A percentile compares a stretch with the other conserved stretches of the same genome.
Conservation (phyloP, 2,113 vertebrate species). For the Cervus canadensis region DNA sequence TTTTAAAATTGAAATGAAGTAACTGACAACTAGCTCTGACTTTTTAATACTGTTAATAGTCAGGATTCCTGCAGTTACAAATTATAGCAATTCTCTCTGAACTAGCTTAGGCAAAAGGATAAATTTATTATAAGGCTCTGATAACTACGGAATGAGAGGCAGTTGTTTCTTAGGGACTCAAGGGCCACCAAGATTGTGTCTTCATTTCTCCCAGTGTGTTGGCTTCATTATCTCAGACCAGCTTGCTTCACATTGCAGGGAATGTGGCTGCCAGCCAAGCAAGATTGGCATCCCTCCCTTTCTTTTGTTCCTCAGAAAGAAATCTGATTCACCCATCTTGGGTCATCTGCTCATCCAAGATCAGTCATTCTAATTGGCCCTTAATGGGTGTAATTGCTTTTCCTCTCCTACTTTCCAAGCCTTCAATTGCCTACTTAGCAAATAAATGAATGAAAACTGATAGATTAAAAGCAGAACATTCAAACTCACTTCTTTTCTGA, state of each 20-base stretch:
- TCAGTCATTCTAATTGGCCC: neutral
- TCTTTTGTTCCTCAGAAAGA: neutral
- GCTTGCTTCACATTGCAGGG: neutral
- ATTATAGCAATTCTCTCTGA: slow-evolving; percentile 6
- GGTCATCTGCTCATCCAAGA: neutral
- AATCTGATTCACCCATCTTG: neutral
- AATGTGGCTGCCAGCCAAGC: neutral
- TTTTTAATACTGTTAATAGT: neutral
- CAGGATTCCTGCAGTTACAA: neutral
- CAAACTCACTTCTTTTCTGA: neutral
- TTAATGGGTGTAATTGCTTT: neutral
- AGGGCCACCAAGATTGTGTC: neutral
- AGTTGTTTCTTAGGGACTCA: neutral
- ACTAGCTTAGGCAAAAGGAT: neutral
- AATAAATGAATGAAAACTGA: neutral
- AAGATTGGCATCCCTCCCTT: neutral
- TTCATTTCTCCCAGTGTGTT: neutral
- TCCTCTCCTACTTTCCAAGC: neutral
- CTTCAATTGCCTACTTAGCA: neutral
- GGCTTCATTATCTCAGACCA: neutral
- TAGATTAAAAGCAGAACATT: neutral
- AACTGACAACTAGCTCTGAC: neutral
- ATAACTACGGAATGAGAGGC: neutral
- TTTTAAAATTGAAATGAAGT: slow-evolving; percentile 23
- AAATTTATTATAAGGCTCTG: neutral